phyloP scores from a whole-genome alignment of 1,140 invertebrate genomes.

The Cotesia glomerata region DNA sequence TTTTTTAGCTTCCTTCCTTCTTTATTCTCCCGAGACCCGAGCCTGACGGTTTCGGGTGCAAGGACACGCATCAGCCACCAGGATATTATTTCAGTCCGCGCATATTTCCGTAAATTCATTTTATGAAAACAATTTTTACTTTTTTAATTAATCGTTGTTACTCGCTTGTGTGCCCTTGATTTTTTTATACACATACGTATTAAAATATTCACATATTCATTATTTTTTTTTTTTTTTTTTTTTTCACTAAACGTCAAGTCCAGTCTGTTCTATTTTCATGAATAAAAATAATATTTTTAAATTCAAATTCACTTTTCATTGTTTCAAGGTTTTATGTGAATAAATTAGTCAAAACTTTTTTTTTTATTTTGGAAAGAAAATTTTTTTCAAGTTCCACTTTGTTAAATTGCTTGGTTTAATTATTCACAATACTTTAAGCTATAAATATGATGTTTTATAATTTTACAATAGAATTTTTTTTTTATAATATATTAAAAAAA shows the following conservation, averaged over 20 bases:
- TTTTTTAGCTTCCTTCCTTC: slow-evolving; percentile 27
- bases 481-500: no score
- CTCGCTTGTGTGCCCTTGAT: slow-evolving; percentile 25
- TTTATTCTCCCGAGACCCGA: slow-evolving; percentile 13
- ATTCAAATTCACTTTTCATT: background rate
- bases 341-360: no score
- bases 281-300: background rate
- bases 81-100: slow-evolving; percentile 64
- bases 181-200: no score
- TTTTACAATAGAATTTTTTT: no score
- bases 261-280: background rate
- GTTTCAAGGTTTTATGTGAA: no score
- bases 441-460: no score
- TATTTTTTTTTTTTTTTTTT: background rate
- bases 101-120: slow-evolving; percentile 64
- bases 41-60: slow-evolving; percentile 31
- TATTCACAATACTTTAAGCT: no score
- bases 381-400: no score
- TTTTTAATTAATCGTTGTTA: slow-evolving; percentile 63
- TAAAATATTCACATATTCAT: background rate
- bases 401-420: no score
- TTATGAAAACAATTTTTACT: slow-evolving; percentile 64
- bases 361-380: no score
- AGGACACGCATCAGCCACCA: slow-evolving; percentile 53
- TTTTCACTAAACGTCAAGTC: background rate